Base-by-base conservation (phyloP, 1,140 invertebrate genomes). In the Fopius arisanus region DNA sequence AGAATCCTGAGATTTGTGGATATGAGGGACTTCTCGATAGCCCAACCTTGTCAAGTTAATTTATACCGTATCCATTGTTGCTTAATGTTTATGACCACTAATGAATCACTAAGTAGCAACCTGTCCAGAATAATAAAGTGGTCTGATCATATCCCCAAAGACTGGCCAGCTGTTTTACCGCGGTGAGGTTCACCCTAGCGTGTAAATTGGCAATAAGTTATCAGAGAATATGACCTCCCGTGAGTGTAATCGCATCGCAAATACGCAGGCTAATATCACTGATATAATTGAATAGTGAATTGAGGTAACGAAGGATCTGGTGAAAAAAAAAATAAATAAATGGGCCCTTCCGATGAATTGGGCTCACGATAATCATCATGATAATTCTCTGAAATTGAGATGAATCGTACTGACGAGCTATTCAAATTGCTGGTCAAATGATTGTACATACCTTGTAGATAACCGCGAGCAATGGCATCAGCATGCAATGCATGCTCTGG, bases 401-500 rank as follows among this genome's bases (percentile, higher is more conserved):
- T 14, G 3, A 48, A 14, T 48, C n/a, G 43, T 48, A 12, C 16
- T 48, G 43, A 48, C n/a, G 16, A 6, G 43, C 3, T 16, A 48
- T 48, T 48, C 43, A 48, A 48, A 48, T 48, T n/a, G 16, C 5
- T 48, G 16, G 16, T 14, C 14, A n/a, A n/a, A n/a, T n/a, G n/a
- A 19, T 48, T 19, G 3, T 68, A 16, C 65, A 77, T 67, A 87
- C 86, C 86, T 82, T 82, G 91, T 63, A 89, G 87, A 80, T 90
- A 92, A 65, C 87, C 90, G 70, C 90, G 88, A 69, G 89, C 90
- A 73, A 90, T 87, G n/a, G 87, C 88, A 75, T 89, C 88, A 23
- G 89, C 82, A 63, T 90, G 89, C 6, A 89, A 78, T 10, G 88
- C 80, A 33, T 88, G 87, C 21, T 88, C 87, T 0, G 87, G 87